Evolutionary conservation across 37 sponge, comb jelly and placozoan genomes (phyloP).

Genomic region (Haliclona indistincta): DNA sequence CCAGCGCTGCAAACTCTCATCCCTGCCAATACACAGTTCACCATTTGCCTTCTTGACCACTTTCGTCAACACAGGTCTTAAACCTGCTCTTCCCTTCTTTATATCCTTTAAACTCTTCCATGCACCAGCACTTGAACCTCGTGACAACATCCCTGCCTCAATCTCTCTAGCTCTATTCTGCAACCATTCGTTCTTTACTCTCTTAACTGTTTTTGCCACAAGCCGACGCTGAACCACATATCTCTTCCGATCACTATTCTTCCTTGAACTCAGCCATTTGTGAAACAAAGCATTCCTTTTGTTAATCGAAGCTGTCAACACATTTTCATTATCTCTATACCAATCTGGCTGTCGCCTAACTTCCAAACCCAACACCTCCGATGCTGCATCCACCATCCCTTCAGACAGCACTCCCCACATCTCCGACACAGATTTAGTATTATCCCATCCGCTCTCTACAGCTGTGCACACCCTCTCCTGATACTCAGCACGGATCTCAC

Average conservation of each 20-base stretch:
- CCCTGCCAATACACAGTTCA: not conserved
- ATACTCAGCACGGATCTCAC: not conserved
- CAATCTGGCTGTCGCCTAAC: constrained; percentile 23
- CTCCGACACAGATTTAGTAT: not conserved
- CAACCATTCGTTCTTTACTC: not conserved
- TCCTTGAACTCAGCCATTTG: not conserved
- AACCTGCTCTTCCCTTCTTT: not conserved
- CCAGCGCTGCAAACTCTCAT: not conserved
- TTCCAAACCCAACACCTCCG: not conserved
- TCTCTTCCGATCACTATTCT: not conserved
- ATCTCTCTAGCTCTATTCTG: not conserved
- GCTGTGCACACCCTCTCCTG: not conserved
- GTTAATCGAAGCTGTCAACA: not conserved
- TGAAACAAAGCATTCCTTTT: not conserved
- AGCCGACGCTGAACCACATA: not conserved
- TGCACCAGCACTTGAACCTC: not conserved
- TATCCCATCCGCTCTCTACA: not conserved
- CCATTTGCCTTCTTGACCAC: constrained; percentile 3
- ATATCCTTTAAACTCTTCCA: not conserved
- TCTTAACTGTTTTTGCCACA: not conserved
- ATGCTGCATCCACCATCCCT: not conserved
- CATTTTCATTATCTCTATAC: not conserved
- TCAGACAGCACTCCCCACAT: not conserved
- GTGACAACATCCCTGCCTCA: not conserved
- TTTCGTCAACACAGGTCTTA: not conserved